Percentiles rank a stretch among this genome's conserved stretches.
Evolutionary conservation across 2,888 invertebrate genomes (phyloP).

Genomic region (Caenorhabditis plicata): DNA sequence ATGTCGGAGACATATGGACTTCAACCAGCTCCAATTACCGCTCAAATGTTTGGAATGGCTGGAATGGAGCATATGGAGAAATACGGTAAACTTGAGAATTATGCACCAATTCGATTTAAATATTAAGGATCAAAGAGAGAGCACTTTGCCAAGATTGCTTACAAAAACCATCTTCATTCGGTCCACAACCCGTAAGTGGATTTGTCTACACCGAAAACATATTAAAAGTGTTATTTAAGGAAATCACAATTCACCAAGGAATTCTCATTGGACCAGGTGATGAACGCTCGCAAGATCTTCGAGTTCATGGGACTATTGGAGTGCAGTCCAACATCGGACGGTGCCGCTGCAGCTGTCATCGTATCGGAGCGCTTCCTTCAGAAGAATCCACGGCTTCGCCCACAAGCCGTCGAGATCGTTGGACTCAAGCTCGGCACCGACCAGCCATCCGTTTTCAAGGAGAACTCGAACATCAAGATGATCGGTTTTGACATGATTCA

Average conservation of each 20-base stretch:
- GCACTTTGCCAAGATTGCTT: constrained; percentile 95
- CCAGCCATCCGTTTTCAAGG: constrained; percentile 80
- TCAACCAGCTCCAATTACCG: constrained; percentile 81
- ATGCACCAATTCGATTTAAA: background rate
- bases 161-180: constrained; percentile 95
- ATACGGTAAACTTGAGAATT: constrained; percentile 77
- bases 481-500: constrained; percentile 64
- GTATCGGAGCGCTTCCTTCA: constrained; percentile 86
- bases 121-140: constrained; percentile 77
- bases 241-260: constrained; percentile 90
- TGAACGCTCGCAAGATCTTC: constrained; percentile 83
- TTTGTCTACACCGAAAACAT: background rate
- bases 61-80: constrained; percentile 92
- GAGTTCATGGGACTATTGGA: constrained; percentile 92
- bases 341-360: constrained; percentile 88
- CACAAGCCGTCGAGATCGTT: constrained; percentile 88
- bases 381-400: constrained; percentile 77
- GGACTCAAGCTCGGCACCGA: constrained; percentile 95
- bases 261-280: constrained; percentile 86
- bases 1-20: constrained; percentile 84
- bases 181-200: constrained; percentile 86
- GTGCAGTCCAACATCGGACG: constrained; percentile 95
- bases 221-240: constrained; percentile 66
- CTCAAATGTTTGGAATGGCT: constrained; percentile 95
- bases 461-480: constrained; percentile 76